A percentile compares a stretch with the other conserved stretches of the same genome.
Conservation (phyloP, 2,797 vertebrate species). For the Coluber constrictor region DNA sequence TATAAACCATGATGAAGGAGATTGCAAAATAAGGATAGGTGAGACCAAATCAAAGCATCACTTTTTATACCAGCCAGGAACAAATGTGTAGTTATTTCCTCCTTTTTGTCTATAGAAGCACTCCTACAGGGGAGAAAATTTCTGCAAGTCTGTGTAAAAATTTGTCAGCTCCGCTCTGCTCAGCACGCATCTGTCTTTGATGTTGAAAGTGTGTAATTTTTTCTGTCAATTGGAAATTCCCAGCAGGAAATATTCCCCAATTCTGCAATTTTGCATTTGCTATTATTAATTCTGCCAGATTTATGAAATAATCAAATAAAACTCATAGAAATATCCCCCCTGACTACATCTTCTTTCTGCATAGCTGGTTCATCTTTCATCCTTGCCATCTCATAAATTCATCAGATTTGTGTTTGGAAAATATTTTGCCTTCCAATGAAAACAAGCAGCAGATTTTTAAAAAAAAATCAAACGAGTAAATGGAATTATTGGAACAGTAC, state of each 20-base stretch:
- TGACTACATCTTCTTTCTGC: not conserved
- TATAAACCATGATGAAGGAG: not conserved
- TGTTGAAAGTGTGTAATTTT: conserved; percentile 10
- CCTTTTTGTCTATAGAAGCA: not conserved
- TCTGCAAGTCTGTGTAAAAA: not conserved
- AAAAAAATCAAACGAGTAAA: not conserved
- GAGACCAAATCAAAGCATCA: not conserved
- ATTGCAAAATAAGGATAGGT: not conserved
- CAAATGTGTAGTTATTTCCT: not conserved
- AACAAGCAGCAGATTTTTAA: not conserved
- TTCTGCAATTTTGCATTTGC: not conserved
- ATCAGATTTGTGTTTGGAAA: not conserved
- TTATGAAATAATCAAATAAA: conserved; percentile 6
- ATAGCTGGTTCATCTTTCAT: not conserved
- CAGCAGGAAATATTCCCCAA: conserved; percentile 19
- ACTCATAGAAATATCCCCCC: not conserved
- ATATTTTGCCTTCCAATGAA: not conserved
- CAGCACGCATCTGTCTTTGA: conserved; percentile 16
- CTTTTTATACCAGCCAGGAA: not conserved
- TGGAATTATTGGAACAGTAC: not conserved
- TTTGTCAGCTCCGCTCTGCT: not conserved
- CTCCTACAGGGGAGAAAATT: not conserved
- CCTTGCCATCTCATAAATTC: not conserved
- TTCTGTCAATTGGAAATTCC: conserved; percentile 8
- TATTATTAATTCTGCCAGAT: not conserved